phyloP scores from a whole-genome alignment of 92 coral and sea anemone species.

The Zoanthus solanderi region DNA sequence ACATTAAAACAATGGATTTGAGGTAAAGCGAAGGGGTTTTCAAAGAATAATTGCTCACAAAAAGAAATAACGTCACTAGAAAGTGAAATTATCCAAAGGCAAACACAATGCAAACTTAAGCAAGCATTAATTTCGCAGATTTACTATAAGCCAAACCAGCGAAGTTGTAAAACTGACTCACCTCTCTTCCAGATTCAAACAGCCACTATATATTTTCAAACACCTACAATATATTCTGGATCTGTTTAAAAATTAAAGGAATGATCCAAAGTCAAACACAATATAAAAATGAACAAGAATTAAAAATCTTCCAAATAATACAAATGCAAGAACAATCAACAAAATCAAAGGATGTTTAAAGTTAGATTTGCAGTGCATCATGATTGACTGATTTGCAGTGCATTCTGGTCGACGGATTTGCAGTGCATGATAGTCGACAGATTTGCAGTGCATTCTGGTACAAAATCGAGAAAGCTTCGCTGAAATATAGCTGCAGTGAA shows the following conservation, averaged over 20 bases:
- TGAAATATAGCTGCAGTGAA: no score
- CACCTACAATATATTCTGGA: background rate
- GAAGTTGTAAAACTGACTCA: background rate
- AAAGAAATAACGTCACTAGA: no score
- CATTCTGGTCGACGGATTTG: no score
- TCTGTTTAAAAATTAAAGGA: background rate
- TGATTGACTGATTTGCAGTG: background rate
- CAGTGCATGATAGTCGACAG: no score
- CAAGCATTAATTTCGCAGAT: no score
- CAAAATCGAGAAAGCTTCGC: background rate
- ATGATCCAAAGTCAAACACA: background rate
- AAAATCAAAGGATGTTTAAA: background rate
- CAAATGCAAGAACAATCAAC: background rate
- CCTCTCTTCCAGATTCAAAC: background rate
- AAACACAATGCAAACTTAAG: no score
- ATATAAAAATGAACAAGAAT: background rate
- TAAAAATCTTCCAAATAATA: background rate
- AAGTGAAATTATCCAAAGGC: background rate
- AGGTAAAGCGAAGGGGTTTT: no score
- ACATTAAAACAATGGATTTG: no score
- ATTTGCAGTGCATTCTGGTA: background rate
- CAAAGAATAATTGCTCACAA: no score
- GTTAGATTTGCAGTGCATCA: background rate
- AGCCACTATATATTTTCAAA: background rate
- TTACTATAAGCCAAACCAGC: background rate